A percentile compares a stretch with the other conserved stretches of the same genome.
phyloP scores from a whole-genome alignment of 2,888 invertebrate genomes.

The Diachrysia chrysitis region DNA sequence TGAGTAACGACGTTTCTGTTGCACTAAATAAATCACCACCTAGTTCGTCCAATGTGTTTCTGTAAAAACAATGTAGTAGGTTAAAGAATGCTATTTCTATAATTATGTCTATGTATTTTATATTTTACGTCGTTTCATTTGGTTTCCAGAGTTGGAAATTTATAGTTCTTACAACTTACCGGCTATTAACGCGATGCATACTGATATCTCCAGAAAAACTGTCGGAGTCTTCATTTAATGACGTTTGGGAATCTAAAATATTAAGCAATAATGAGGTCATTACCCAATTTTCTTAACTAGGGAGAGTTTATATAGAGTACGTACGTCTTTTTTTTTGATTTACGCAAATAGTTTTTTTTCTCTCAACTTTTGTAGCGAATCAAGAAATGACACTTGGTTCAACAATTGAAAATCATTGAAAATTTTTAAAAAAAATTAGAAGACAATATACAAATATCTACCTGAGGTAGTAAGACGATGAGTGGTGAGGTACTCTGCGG shows the following conservation, averaged over 20 bases:
- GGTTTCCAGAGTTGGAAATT: neutral
- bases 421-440: neutral
- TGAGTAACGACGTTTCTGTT: conserved; percentile 72
- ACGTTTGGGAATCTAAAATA: conserved; percentile 86
- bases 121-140: neutral
- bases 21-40: conserved; percentile 70
- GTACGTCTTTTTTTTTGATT: too few relatives aligned
- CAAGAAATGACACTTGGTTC: too few relatives aligned
- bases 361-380: too few relatives aligned
- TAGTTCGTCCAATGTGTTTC: conserved; percentile 71
- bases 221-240: conserved; percentile 87
- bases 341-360: too few relatives aligned
- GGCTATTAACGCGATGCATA: conserved; percentile 69
- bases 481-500: conserved; percentile 91
- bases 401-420: neutral
- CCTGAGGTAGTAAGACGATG: conserved; percentile 84
- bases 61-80: conserved; percentile 59
- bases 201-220: conserved; percentile 82
- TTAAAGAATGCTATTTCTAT: neutral
- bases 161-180: conserved; percentile 57
- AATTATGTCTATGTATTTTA: too few relatives aligned
- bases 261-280: conserved; percentile 2
- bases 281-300: too few relatives aligned
- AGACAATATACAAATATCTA: conserved; percentile 48
- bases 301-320: too few relatives aligned